Base-by-base conservation (phyloP, 2,888 invertebrate genomes). In the Laothoe populi region DNA sequence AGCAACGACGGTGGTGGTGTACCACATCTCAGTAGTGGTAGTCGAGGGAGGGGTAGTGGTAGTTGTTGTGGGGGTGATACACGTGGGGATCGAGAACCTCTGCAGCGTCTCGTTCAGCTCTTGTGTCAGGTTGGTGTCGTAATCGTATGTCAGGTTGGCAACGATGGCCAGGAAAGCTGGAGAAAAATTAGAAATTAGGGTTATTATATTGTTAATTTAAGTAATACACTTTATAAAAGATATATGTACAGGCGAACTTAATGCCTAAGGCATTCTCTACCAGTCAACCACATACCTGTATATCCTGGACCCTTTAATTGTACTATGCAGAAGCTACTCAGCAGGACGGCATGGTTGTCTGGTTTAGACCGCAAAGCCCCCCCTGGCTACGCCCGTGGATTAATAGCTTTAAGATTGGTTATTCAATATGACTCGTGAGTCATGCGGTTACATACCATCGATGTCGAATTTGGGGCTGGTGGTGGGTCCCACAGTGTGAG, bases 111-210 rank as follows among this genome's bases (percentile, higher is more conserved):
- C 67, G 44, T 85, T 86, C 23, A 87, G 73, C 31, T 73, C 64
- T 2, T 64, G 57, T 0, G 82, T 80, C 24, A 86, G 65, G 58
- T 86, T 82, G 13, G 79, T 72, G 40, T 82, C 82, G 63, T 83
- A 86, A 11, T 84, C 82, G 38, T 72, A 71, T 0, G 83, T 82
- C 24, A 84, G 63, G 21, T 80, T 79, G 0, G 79, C 70, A 0
- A 84, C 72, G 1, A 85, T 73, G 0, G 66, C 71, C 23, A 84
- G 62, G 7, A 85, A 69, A 10, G 63, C 63, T 63, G 57, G 16
- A 16, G 26, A 24, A 23, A 23, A 2, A 49, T 8, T 49, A 21
- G 3, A 23, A 5, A 21, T n/a, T n/a, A n/a, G n/a, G n/a, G n/a
- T n/a, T n/a, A n/a, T n/a, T n/a, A n/a, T n/a, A n/a, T n/a, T n/a